Conservation (phyloP, 2,888 invertebrate species). For the Cosmia pyralina region DNA sequence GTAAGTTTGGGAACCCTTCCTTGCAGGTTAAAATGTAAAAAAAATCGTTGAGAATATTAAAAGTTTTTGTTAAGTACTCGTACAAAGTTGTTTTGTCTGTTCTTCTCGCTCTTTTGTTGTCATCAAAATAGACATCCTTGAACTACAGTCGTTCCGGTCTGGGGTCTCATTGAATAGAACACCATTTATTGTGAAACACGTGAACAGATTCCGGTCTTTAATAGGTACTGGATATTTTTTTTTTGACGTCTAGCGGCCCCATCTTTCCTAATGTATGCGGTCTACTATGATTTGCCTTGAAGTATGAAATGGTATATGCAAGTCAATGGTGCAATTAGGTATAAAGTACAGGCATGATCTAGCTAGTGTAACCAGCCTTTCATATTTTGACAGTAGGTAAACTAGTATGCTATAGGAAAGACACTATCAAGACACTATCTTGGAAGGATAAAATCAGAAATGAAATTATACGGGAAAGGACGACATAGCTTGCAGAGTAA, state of each 20-base stretch:
- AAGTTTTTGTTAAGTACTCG: neutral
- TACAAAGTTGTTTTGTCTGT: neutral
- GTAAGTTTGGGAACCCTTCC: neutral
- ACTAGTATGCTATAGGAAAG: neutral
- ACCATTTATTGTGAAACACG: neutral
- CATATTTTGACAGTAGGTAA: neutral
- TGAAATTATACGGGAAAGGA: no score
- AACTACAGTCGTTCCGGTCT: conserved; percentile 25
- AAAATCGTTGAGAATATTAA: neutral
- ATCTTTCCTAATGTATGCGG: neutral
- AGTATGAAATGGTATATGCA: neutral
- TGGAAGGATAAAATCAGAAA: no score
- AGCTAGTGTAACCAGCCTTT: no score
- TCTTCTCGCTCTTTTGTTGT: conserved; percentile 4
- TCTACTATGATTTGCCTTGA: neutral
- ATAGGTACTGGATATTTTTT: neutral
- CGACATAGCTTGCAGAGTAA: neutral
- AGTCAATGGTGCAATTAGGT: no score
- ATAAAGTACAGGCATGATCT: no score
- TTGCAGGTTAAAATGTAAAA: neutral
- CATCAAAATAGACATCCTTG: conserved; percentile 10
- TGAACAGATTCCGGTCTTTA: neutral
- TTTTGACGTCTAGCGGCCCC: neutral
- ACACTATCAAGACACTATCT: neutral
- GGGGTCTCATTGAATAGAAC: conserved; percentile 3